Conservation (phyloP, 2,888 invertebrate species). For the Anodontia alba region DNA sequence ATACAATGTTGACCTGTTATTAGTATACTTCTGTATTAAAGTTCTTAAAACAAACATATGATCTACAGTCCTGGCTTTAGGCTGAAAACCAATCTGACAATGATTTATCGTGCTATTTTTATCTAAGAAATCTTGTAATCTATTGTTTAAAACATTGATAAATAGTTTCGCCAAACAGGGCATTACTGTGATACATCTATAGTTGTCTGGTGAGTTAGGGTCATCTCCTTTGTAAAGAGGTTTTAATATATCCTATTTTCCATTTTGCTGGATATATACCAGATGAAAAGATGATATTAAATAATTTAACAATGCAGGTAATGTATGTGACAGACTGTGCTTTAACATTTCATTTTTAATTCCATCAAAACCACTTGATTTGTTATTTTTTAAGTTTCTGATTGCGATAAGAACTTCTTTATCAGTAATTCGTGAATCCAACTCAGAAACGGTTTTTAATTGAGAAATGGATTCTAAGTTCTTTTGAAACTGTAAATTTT, state of each 20-base stretch:
- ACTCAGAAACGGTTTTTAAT: background rate
- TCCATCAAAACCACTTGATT: background rate
- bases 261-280: background rate
- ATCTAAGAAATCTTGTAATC: background rate
- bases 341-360: background rate
- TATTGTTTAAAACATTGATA: background rate
- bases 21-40: background rate
- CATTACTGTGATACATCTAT: background rate
- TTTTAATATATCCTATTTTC: background rate
- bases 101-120: background rate
- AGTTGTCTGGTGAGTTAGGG: background rate
- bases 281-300: background rate
- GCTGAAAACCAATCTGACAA: background rate
- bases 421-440: background rate
- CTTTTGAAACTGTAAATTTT: background rate
- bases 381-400: background rate
- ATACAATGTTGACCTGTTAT: background rate
- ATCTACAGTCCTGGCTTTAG: background rate
- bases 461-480: background rate
- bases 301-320: background rate
- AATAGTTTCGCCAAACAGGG: background rate
- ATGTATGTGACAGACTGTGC: background rate
- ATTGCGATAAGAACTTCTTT: background rate
- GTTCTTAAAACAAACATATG: background rate
- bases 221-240: background rate